Evolutionary conservation across 2,888 invertebrate species (phyloP), one percentile per base, ranked within the genome.

Genomic region (Uropetala carovei): DNA sequence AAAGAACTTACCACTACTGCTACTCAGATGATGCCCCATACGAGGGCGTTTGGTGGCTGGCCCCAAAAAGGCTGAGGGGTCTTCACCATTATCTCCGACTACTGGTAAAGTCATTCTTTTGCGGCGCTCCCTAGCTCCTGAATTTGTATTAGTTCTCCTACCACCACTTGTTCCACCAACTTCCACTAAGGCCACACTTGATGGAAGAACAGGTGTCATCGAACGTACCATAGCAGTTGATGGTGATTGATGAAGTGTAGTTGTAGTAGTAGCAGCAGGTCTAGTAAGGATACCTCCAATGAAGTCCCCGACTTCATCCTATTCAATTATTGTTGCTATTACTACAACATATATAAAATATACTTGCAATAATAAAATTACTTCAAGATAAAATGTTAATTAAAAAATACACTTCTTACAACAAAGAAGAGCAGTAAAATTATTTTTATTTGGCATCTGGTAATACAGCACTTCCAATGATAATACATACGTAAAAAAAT

Each of bases 261-360:
- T 75, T 30, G 92, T 13, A 14, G 84, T 22, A 22, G 43, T 64
- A 22, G 92, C 22, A 0, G 91, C 94, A 0, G 96, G 96, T 83
- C 96, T 96, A 60, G 96, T 93, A 83, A 97, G 94, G 27, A 96
- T 95, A 91, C 96, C 96, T 92, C 96, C 96, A 0, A 97, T 95
- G 94, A 97, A 97, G 93, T 97, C 97, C 0, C 96, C 96, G 9
- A 97, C 95, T 94, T 97, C 97, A 94, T 97, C 97, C 96, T 96
- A 92, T 75, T 9, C 22, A 75, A 27, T 27, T 27, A 27, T 94
- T 92, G 92, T 18, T 75, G 92, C 91, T 92, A 58, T 75, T 27
- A 83, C 58, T 59, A 81, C 56, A 64, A 89, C 43, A 18, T 83
- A 3, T 83, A 89, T 89, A 13, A 58, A 60, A 14, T 57, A 56